Base-by-base conservation (phyloP, 2,797 vertebrate species). In the Schizothorax lantsangensis region DNA sequence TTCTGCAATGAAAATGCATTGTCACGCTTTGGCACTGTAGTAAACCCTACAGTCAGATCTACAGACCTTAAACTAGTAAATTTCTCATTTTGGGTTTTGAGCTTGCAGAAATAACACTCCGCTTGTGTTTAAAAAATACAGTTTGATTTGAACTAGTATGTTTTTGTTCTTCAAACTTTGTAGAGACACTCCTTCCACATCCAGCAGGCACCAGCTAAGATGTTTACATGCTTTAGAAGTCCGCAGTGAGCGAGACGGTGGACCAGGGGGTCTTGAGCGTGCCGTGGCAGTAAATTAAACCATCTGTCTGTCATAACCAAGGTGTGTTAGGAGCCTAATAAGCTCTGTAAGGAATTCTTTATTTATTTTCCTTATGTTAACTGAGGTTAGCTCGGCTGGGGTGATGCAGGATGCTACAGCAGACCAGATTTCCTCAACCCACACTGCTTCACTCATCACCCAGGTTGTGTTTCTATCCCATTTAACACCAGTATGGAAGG, bases 201-300 rank as follows among this genome's bases (percentile, higher is more conserved):
- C 64, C 23, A 40, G 30, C 57, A 75, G 19, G n/a, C 71, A 62
- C 17, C 11, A 49, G 64, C 64, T 45, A 68, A 19, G 26, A 73
- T 40, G 40, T 72, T 47, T 73, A 45, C 47, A 85, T 85, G 38
- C 79, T 85, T 80, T 36, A 68, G 14, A 79, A 71, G 64, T 23
- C n/a, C 2, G 0, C 38, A 2, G 17, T 19, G 62, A 78, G 30
- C 2, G 21, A 72, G 52, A 47, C 8, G 1, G 36, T 68, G 73
- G 66, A 59, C 43, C 68, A 38, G 68, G 84, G 43, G 43, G 79
- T 66, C 30, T 77, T 14, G 33, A 62, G 79, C 68, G 23, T 81
- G 84, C 52, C 30, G 69, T 52, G 68, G 64, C 66, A 71, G 77
- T 74, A 86, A 81, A 86, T 86, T 52, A 86, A 86, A 81, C 84